Evolutionary conservation across 2,113 vertebrate genomes (phyloP).

Genomic region (Sigmodon hispidus): DNA sequence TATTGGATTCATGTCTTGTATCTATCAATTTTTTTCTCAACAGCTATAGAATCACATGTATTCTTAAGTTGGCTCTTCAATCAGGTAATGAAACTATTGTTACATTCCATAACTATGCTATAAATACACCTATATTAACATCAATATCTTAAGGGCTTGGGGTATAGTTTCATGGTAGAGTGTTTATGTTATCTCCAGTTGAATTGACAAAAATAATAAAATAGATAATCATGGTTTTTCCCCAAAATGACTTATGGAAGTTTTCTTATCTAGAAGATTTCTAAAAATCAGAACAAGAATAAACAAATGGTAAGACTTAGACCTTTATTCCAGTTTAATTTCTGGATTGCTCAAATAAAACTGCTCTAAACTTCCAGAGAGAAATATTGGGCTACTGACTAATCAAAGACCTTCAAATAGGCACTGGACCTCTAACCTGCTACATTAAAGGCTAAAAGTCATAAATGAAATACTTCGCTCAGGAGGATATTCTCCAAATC

Average conservation of each 20-base stretch:
- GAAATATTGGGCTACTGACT: conserved; percentile 20
- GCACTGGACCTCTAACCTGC: background rate
- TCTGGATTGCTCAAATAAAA: conserved; percentile 45
- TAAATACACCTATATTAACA: background rate
- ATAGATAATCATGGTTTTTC: background rate
- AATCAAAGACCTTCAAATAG: conserved; percentile 62
- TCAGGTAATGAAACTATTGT: background rate
- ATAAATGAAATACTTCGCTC: conserved; percentile 27
- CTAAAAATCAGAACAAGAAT: background rate
- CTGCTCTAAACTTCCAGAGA: background rate
- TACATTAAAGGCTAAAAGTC: conserved; percentile 28
- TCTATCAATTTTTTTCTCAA: conserved; percentile 37
- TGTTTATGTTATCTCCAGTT: conserved; percentile 25
- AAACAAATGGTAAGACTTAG: conserved; percentile 39
- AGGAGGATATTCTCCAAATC: too few species aligned
- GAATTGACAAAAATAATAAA: conserved; percentile 56
- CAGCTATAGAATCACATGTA: conserved; percentile 42
- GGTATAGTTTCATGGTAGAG: background rate
- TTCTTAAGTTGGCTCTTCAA: background rate
- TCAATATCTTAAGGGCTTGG: background rate
- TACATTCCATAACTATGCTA: conserved; percentile 25
- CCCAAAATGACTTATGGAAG: background rate
- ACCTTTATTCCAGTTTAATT: conserved; percentile 51
- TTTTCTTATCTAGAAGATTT: conserved; percentile 45
- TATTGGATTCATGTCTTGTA: background rate